Evolutionary conservation across 2,888 invertebrate genomes (phyloP).

Genomic region (Acleris holmiana): DNA sequence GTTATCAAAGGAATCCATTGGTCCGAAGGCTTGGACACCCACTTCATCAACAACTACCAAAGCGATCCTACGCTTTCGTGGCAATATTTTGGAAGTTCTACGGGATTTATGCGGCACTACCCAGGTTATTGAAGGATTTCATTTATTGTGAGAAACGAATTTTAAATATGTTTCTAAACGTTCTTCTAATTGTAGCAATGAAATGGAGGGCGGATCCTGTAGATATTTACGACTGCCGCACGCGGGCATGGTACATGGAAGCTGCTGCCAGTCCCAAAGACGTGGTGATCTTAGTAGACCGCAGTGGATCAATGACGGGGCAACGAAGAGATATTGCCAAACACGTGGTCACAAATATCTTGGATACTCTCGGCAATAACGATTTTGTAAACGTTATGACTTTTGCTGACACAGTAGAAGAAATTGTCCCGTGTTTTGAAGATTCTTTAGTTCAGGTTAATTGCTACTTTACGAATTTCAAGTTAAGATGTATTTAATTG

Average conservation of each 20-base stretch:
- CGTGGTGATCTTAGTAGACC: conserved; percentile 92
- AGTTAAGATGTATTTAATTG: not conserved
- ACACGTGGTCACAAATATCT: conserved; percentile 93
- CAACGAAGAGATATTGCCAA: conserved; percentile 94
- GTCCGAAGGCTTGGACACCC: conserved; percentile 96
- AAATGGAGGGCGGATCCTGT: conserved; percentile 92
- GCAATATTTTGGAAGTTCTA: conserved; percentile 99
- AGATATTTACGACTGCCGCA: conserved; percentile 97
- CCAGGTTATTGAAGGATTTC: conserved; percentile 86
- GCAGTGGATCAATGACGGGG: conserved; percentile 96
- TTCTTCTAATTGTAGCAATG: conserved; percentile 81
- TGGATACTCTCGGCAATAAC: conserved; percentile 98
- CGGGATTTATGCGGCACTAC: conserved; percentile 98
- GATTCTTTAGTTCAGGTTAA: conserved; percentile 94
- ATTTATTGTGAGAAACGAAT: too few species aligned
- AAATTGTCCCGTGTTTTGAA: conserved; percentile 94
- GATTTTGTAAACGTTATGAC: conserved; percentile 98
- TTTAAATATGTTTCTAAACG: conserved; percentile 32
- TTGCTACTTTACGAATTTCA: not conserved
- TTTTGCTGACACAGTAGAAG: conserved; percentile 92
- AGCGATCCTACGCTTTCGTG: conserved; percentile 95
- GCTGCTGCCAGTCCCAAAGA: conserved; percentile 99
- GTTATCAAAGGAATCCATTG: conserved; percentile 97
- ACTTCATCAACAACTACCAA: conserved; percentile 94
- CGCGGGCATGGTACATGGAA: conserved; percentile 98